Conservation (phyloP, 2,797 vertebrate genomes). For the Hapalemur alaotrensis region DNA sequence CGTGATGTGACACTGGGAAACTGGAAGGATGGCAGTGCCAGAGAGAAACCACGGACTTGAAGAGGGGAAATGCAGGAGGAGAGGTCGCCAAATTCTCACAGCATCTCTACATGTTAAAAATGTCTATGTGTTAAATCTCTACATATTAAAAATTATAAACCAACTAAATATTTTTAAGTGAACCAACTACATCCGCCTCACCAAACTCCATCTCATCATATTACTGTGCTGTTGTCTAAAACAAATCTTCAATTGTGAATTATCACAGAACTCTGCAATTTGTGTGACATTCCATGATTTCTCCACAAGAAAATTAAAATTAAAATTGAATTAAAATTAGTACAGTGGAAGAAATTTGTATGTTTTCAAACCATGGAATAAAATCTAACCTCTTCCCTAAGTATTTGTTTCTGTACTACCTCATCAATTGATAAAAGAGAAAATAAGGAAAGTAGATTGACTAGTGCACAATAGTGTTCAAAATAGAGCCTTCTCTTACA, state of each 20-base stretch:
- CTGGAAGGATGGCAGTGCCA: fast-evolving
- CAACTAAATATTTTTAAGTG: neutral
- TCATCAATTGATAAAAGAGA: neutral
- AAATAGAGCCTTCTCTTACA: neutral
- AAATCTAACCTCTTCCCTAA: neutral
- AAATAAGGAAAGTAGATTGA: neutral
- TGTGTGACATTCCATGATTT: neutral
- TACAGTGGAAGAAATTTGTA: neutral
- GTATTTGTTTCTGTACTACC: neutral
- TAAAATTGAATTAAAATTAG: neutral
- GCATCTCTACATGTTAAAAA: neutral
- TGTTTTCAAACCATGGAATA: neutral
- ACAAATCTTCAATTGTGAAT: neutral
- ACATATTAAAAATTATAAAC: neutral
- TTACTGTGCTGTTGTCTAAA: neutral
- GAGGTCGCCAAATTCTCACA: neutral
- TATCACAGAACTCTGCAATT: neutral
- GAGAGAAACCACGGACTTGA: neutral
- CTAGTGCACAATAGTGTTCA: neutral
- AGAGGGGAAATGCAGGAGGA: fast-evolving
- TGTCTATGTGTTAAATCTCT: neutral
- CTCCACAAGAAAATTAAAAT: neutral
- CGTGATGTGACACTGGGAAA: neutral
- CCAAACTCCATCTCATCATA: neutral
- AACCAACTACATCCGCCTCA: neutral